Conservation (phyloP, 2,113 vertebrate species). For the cattle (Bos taurus) region DNA sequence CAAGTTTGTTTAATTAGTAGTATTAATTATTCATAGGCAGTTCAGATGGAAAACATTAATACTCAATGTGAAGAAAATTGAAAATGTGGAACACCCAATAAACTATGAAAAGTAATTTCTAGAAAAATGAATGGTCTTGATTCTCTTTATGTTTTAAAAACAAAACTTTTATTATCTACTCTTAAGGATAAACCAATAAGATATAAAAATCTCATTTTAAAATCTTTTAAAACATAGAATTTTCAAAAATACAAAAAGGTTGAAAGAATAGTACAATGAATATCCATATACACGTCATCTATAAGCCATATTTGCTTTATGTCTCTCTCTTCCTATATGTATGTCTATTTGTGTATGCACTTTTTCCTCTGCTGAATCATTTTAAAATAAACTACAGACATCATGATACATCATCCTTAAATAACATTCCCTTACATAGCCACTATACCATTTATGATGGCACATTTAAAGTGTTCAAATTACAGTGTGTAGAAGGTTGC, state of each 20-base stretch:
- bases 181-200: neutral
- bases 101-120: slow-evolving; percentile 41
- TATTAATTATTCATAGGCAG: slow-evolving; percentile 13
- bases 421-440: neutral
- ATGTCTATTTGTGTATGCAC: neutral
- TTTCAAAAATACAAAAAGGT: neutral
- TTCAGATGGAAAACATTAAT: slow-evolving; percentile 18
- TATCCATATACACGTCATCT: neutral
- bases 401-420: neutral
- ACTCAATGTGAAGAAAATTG: slow-evolving; percentile 14
- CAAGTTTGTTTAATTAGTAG: slow-evolving; percentile 31
- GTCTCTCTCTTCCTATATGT: neutral
- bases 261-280: neutral
- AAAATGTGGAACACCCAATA: slow-evolving; percentile 6
- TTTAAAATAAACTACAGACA: neutral
- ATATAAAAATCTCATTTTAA: neutral
- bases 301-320: neutral
- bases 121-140: neutral
- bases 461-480: neutral
- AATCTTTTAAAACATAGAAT: neutral
- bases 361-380: neutral
- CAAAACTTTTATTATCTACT: neutral
- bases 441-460: neutral
- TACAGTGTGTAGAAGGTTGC: neutral
- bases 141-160: neutral